phyloP scores from a whole-genome alignment of 2,888 invertebrate species.

The Meteorus colon region DNA sequence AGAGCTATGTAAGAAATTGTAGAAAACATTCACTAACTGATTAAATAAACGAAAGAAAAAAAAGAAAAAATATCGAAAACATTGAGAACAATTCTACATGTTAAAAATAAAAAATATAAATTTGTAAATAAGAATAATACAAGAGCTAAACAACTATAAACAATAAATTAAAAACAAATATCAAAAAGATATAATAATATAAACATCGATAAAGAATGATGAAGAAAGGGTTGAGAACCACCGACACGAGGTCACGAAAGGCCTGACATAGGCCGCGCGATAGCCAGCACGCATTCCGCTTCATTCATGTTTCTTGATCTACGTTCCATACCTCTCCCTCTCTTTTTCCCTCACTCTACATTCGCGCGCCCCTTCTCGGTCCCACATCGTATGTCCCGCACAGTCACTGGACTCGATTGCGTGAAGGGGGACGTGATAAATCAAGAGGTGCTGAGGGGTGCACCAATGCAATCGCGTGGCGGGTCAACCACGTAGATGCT shows the following conservation, averaged over 20 bases:
- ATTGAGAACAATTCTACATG: too few relatives aligned
- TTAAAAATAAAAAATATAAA: too few relatives aligned
- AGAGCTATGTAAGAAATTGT: too few relatives aligned
- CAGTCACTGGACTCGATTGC: constrained; percentile 31
- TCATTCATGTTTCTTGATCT: constrained; percentile 71
- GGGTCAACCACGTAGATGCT: not conserved
- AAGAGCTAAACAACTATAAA: too few relatives aligned
- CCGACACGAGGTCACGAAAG: constrained; percentile 69
- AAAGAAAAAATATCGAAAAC: too few relatives aligned
- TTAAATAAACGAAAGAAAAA: too few relatives aligned
- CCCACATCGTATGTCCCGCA: constrained; percentile 42
- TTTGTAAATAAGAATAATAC: too few relatives aligned
- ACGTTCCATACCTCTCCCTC: constrained; percentile 46
- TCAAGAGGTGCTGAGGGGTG: constrained; percentile 29
- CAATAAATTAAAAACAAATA: not conserved
- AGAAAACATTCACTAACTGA: too few relatives aligned
- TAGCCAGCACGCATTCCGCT: constrained; percentile 71
- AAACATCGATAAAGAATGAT: constrained; percentile 1
- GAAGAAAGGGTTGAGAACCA: constrained; percentile 63
- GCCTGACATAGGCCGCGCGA: constrained; percentile 66
- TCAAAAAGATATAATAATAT: not conserved
- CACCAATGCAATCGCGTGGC: constrained; percentile 21
- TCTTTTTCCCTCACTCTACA: constrained; percentile 28
- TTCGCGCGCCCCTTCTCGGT: constrained; percentile 44
- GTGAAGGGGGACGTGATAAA: constrained; percentile 31